Evolutionary conservation across 2,113 vertebrate genomes (phyloP).

Genomic region (Scomber colias): DNA sequence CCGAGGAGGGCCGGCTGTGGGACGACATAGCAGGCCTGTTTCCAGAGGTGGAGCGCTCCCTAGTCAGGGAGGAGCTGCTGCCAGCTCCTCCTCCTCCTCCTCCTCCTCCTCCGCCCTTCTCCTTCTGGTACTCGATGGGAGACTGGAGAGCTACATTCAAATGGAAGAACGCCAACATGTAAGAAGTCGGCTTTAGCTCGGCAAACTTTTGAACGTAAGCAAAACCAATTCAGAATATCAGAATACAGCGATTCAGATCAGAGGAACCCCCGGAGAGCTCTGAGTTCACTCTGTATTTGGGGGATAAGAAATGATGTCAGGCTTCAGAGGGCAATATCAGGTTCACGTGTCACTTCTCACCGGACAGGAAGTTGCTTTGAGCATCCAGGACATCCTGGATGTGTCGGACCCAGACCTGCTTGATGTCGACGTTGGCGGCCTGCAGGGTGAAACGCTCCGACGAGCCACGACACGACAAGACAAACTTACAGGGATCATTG

Average conservation of each 20-base stretch:
- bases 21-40: slow-evolving; percentile 81
- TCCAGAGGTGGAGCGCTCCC: slow-evolving; percentile 82
- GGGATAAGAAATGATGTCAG: too few relatives aligned
- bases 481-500: slow-evolving; percentile 96
- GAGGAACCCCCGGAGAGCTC: too few relatives aligned
- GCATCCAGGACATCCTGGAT: slow-evolving; percentile 94
- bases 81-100: slow-evolving; percentile 69
- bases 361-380: slow-evolving; percentile 95
- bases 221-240: too few relatives aligned
- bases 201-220: too few relatives aligned
- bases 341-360: slow-evolving; percentile 76
- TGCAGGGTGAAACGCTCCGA: slow-evolving; percentile 94
- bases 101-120: slow-evolving; percentile 80
- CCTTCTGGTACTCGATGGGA: slow-evolving; percentile 96
- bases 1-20: slow-evolving; percentile 91
- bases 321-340: too few relatives aligned
- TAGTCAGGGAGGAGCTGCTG: slow-evolving; percentile 85
- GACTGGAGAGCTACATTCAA: slow-evolving; percentile 90
- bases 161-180: too few relatives aligned
- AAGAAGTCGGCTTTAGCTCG: too few relatives aligned
- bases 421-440: slow-evolving; percentile 95
- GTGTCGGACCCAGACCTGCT: slow-evolving; percentile 94
- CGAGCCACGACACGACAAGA: slow-evolving; percentile 91
- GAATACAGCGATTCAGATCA: too few relatives aligned
- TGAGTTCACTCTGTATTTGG: too few relatives aligned